Evolutionary conservation across 2,888 invertebrate genomes (phyloP), one percentile per base, ranked within the genome.

Genomic region (Gari tellinella): DNA sequence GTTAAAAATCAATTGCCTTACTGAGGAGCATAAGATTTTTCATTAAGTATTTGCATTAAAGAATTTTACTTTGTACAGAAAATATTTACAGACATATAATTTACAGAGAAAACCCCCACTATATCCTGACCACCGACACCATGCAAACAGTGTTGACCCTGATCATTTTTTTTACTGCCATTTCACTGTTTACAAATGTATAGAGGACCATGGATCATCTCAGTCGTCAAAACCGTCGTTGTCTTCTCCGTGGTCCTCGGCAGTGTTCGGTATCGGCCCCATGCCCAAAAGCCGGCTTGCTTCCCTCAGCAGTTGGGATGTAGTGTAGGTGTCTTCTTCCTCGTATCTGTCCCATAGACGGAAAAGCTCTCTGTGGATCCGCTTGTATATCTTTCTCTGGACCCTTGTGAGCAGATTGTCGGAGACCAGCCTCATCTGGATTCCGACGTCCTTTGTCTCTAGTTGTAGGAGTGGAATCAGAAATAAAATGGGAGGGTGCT

Each of bases 291-390:
- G 15, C 0, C 41, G 38, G 25, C 61, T 62, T 7, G 15, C 14
- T 26, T 51, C 43, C 23, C 49, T 60, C 38, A 60, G 19, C 5
- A 60, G 40, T 23, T n/a, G 17, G 15, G 46, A 31, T 26, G 58
- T 58, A 1, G 58, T 21, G 26, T 17, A 58, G 1, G 1, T 21
- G 5, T 60, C 49, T 14, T 49, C 48, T 12, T 60, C 49, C 15
- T 62, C 61, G 23, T 60, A 60, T 14, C 48, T 23, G 49, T 60
- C 60, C 60, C 60, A 49, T 21, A 60, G 19, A 23, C 31, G 14
- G 17, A 49, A 60, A 19, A 60, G 23, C 4, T 48, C 14, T n/a
- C 40, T 25, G 31, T 52, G 41, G 19, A 31, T 25, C 1, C 19
- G n/a, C 41, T 26, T 40, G 40, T 52, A 62, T 12, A 14, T 15